A percentile compares a stretch with the other conserved stretches of the same genome.
phyloP scores from a whole-genome alignment of 2,113 vertebrate genomes.

The Terrapene triunguis region DNA sequence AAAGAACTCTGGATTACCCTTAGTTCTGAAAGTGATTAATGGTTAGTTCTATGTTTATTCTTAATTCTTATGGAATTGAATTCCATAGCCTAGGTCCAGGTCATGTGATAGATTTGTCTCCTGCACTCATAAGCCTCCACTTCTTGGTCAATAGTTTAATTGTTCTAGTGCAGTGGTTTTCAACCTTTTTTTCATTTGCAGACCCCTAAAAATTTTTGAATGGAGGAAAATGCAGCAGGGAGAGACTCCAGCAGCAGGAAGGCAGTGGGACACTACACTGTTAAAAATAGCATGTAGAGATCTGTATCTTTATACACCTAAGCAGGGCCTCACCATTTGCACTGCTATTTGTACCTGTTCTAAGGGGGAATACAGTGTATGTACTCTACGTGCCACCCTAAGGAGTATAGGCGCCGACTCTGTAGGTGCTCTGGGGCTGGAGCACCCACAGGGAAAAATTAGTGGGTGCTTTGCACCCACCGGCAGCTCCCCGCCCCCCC shows the following conservation, averaged over 20 bases:
- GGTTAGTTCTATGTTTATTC: not conserved
- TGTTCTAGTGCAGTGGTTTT: not conserved
- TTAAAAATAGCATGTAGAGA: not conserved
- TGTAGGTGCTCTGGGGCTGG: too few species aligned
- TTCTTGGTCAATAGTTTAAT: not conserved
- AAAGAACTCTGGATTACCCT: not conserved
- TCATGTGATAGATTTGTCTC: not conserved
- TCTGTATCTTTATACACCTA: not conserved
- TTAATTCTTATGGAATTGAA: not conserved
- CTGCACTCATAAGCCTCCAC: not conserved
- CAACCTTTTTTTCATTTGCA: too few species aligned
- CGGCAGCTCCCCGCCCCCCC: too few species aligned
- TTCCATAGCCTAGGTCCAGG: not conserved
- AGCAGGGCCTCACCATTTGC: not conserved
- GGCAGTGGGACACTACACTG: not conserved
- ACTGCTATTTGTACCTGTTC: not conserved
- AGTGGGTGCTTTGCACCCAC: too few species aligned
- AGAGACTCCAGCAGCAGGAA: not conserved
- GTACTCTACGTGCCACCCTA: not conserved
- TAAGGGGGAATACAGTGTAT: not conserved
- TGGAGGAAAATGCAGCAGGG: too few species aligned
- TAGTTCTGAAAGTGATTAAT: not conserved
- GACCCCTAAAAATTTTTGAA: too few species aligned
- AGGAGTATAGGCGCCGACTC: not conserved
- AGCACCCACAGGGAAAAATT: too few species aligned